phyloP scores from a whole-genome alignment of 1,140 invertebrate genomes.

The Scaptodrosophila lebanonensis region DNA sequence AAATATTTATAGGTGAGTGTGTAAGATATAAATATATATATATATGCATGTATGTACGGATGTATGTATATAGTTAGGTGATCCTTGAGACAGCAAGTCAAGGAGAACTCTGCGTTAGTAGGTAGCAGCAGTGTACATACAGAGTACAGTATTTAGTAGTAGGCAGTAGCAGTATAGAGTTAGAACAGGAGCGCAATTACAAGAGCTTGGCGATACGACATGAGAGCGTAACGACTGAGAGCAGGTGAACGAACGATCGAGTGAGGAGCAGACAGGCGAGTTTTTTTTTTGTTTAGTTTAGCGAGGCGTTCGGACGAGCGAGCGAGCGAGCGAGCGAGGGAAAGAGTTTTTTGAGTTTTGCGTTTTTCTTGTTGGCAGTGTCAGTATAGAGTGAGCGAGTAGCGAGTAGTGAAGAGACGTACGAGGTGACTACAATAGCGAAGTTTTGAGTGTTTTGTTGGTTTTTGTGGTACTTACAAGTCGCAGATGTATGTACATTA shows the following conservation, averaged over 20 bases:
- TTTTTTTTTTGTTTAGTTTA: no score
- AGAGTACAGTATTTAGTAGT: no score
- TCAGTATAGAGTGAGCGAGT: conserved; percentile 12
- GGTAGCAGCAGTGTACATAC: no score
- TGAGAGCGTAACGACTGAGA: conserved; percentile 17
- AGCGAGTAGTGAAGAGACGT: conserved; percentile 6
- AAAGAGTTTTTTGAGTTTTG: no score
- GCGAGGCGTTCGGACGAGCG: background rate
- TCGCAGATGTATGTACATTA: conserved; percentile 47
- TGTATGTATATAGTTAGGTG: background rate
- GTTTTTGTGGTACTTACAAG: conserved; percentile 41
- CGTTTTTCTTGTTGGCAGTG: conserved; percentile 12
- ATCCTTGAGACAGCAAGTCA: no score
- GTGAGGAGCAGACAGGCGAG: no score
- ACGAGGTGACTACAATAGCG: conserved; percentile 1
- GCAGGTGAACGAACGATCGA: no score
- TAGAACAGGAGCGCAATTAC: background rate
- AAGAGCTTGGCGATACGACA: conserved; percentile 12
- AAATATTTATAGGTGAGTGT: background rate
- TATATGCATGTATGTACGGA: conserved; percentile 1
- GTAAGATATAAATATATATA: background rate
- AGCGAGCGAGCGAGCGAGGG: conserved; percentile 5
- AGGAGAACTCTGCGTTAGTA: no score
- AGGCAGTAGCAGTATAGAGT: background rate
- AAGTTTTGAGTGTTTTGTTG: background rate